Conservation (phyloP, 1,140 invertebrate genomes). For the Heliconius hermathena region DNA sequence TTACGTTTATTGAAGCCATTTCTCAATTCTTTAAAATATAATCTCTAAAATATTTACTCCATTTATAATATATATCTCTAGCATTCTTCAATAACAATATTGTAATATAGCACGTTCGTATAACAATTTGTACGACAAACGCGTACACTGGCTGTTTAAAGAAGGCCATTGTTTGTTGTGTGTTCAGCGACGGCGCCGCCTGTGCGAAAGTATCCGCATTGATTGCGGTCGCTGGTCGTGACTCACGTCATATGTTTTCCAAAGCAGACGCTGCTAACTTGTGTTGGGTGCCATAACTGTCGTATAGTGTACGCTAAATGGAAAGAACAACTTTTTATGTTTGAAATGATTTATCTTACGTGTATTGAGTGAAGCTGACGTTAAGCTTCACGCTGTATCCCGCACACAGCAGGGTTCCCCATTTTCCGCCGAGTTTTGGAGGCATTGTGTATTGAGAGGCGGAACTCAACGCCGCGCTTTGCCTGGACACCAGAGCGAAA, state of each 20-base stretch:
- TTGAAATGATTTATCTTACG: background rate
- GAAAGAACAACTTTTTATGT: background rate
- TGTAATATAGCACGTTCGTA: background rate
- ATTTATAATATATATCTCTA: background rate
- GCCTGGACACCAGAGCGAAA: too few species aligned
- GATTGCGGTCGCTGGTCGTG: conserved; percentile 39
- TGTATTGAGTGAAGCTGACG: too few species aligned
- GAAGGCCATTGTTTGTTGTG: conserved; percentile 25
- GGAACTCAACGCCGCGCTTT: too few species aligned
- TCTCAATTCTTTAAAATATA: too few species aligned
- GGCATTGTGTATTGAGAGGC: too few species aligned
- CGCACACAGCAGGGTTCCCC: too few species aligned
- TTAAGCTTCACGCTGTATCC: too few species aligned
- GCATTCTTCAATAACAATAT: conserved; percentile 11
- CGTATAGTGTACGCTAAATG: background rate
- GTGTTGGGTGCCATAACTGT: background rate
- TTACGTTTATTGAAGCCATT: too few species aligned
- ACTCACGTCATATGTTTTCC: conserved; percentile 36
- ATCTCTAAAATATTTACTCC: background rate
- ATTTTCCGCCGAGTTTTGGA: too few species aligned
- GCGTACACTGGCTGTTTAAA: conserved; percentile 15
- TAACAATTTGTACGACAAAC: conserved; percentile 10
- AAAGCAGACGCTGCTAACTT: conserved; percentile 11
- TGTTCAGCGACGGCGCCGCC: conserved; percentile 14
- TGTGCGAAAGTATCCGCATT: conserved; percentile 41